A percentile compares a stretch with the other conserved stretches of the same genome.
phyloP scores from a whole-genome alignment of 2,113 vertebrate species.

The Bagarius yarrelli region DNA sequence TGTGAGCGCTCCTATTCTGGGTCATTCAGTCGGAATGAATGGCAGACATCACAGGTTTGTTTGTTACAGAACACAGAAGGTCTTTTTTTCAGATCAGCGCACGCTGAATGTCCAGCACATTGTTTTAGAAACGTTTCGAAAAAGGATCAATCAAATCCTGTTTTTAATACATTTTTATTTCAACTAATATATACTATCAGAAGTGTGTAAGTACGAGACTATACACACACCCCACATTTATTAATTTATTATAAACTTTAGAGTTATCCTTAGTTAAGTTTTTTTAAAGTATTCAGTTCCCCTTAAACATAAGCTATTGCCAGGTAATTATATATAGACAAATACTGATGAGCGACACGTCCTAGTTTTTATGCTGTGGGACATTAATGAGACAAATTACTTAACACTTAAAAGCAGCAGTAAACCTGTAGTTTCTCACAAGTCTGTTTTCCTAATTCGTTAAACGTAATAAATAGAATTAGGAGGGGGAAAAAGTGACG shows the following conservation, averaged over 20 bases:
- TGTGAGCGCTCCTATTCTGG: not conserved
- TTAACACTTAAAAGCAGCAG: not conserved
- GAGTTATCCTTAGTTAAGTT: not conserved
- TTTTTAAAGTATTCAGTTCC: not conserved
- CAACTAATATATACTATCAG: too few species aligned
- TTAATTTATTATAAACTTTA: too few species aligned
- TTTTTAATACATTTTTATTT: not conserved
- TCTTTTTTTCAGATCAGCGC: not conserved
- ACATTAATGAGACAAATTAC: not conserved
- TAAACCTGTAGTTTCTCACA: not conserved
- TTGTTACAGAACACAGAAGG: not conserved
- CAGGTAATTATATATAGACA: not conserved
- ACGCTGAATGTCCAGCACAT: not conserved
- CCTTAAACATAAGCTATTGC: not conserved
- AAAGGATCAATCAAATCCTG: not conserved
- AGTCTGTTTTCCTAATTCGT: not conserved
- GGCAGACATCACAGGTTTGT: not conserved
- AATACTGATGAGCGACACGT: not conserved
- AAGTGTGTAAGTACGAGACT: not conserved
- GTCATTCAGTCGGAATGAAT: not conserved
- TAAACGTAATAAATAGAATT: too few species aligned
- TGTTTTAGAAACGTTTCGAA: too few species aligned
- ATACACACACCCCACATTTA: too few species aligned
- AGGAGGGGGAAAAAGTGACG: too few species aligned
- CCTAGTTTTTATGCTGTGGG: not conserved